These are phyloP conservation scores for Rhyacichthys aspro DNA, from an alignment of 2,797 vertebrate species.

Conservation along the genomic window DNA sequence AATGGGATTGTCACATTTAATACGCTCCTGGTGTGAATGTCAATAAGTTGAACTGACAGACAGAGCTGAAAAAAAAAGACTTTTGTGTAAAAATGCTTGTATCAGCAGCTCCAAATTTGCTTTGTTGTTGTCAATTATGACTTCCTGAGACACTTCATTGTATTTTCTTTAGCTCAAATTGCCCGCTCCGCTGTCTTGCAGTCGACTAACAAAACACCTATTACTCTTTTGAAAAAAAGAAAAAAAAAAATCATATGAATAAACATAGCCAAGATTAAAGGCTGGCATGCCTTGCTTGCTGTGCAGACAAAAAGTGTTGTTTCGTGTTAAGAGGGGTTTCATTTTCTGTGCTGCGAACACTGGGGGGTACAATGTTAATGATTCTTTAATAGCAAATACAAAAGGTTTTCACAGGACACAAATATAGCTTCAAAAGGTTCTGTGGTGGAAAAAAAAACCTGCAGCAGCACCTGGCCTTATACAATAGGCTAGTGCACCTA, in stretches of 20 bases:
- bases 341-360: constrained; percentile 62
- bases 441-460: constrained; percentile 33
- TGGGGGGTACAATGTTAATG: constrained; percentile 63
- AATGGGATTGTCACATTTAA: constrained; percentile 74
- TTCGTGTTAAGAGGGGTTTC: constrained; percentile 70
- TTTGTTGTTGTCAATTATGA: constrained; percentile 82
- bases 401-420: constrained; percentile 74
- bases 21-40: constrained; percentile 72
- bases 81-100: constrained; percentile 62
- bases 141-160: constrained; percentile 73
- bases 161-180: constrained; percentile 67
- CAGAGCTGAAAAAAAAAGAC: constrained; percentile 68
- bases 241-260: constrained; percentile 68
- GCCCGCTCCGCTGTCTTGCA: constrained; percentile 65
- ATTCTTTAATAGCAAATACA: constrained; percentile 79
- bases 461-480: constrained; percentile 67
- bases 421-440: constrained; percentile 77
- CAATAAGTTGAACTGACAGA: constrained; percentile 75
- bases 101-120: constrained; percentile 78
- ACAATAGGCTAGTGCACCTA: constrained; percentile 63
- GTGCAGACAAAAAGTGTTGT: constrained; percentile 74
- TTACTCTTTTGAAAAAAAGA: constrained; percentile 61
- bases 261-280: constrained; percentile 83
- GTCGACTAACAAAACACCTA: constrained; percentile 74
- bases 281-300: constrained; percentile 70